These are phyloP conservation scores for Lasiurus cinereus DNA, from an alignment of 2,113 vertebrate genomes.

Conservation along the genomic window DNA sequence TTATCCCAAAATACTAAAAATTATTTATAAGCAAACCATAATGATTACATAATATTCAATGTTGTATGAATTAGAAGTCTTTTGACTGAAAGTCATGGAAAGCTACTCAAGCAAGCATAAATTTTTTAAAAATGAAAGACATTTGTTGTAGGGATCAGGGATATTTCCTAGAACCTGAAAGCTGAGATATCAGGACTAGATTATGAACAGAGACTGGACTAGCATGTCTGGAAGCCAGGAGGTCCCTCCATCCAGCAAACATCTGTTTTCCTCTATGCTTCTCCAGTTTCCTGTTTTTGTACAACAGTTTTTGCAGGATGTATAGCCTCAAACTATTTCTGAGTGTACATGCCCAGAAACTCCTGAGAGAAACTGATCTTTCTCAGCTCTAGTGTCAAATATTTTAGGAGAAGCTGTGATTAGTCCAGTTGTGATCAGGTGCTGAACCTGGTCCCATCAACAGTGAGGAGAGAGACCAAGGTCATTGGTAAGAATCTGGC, in stretches of 20 bases:
- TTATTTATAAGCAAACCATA: constrained; percentile 59
- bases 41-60: background rate
- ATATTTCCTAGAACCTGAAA: constrained; percentile 32
- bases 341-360: background rate
- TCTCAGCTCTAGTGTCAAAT: background rate
- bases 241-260: accelerated
- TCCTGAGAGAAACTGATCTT: background rate
- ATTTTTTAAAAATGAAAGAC: background rate
- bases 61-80: background rate
- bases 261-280: background rate
- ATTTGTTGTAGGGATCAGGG: background rate
- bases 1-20: background rate
- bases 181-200: background rate
- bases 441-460: background rate
- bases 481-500: background rate
- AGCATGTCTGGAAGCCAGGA: background rate
- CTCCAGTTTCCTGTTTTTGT: background rate
- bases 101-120: constrained; percentile 23
- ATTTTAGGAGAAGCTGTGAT: background rate
- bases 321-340: background rate
- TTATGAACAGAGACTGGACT: background rate
- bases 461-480: background rate
- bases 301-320: background rate
- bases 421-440: background rate
- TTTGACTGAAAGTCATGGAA: constrained; percentile 37